Evolutionary conservation across 1,140 invertebrate species (phyloP), one percentile per base, ranked within the genome.

Genomic region (Matsumurasca onukii): DNA sequence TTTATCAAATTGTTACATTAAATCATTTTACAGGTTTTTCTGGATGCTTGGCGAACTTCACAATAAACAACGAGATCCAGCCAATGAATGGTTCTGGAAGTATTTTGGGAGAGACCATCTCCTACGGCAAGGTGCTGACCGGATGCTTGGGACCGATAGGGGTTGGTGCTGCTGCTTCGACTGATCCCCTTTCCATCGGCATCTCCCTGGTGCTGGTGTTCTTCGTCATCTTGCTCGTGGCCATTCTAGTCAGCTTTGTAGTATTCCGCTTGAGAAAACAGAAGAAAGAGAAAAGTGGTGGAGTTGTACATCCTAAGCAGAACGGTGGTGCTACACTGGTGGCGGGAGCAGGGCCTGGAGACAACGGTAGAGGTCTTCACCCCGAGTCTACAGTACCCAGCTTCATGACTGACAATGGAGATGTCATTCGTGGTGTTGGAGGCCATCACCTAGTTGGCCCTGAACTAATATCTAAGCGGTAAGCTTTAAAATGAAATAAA

Each of bases 191-290:
- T 0, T 93, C 90, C 73, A 93, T 97, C 49, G 94, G 94, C 31
- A 90, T 96, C 34, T 95, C 93, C 0, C 81, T 98, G 25, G 93
- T 98, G 0, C 94, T 98, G 52, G 91, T 97, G 2, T 98, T 98
- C 80, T 97, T 98, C 75, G 88, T 95, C 1, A 91, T 94, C 55
- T 80, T 97, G 12, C 83, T 97, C 22, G 87, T 95, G 5, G 93
- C 93, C 0, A 95, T 97, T 68, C 81, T 94, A 27, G 89, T 93
- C 3, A 95, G 92, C 59, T 96, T 96, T 76, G 84, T 96, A 1
- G 92, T 97, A 9, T 97, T 95, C 77, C 86, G 92, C 22, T 80
- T 95, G 66, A 83, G 93, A 15, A 89, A 91, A 20, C 91, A 94
- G 76, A 90, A 88, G 74, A 90, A 92, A 79, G 92, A 95, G 75